Conservation (phyloP, 2,797 vertebrate genomes). For the Cossypha polioptera region DNA sequence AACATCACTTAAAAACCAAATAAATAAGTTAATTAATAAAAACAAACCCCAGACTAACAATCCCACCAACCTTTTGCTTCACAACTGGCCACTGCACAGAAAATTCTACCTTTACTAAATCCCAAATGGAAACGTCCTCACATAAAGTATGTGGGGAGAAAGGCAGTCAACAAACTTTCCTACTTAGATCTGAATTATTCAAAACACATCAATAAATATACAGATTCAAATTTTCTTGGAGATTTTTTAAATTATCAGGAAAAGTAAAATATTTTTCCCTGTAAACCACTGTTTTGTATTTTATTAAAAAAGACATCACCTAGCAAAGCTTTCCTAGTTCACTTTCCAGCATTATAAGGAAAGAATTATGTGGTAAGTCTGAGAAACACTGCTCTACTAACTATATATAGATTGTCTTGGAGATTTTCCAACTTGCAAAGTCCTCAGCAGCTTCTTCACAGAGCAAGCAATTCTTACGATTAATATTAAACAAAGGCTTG, state of each 20-base stretch:
- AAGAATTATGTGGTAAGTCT: not conserved
- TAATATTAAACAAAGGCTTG: not conserved
- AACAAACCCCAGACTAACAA: not conserved
- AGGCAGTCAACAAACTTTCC: not conserved
- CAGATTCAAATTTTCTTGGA: not conserved
- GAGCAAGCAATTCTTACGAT: not conserved
- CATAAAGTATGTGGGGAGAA: not conserved
- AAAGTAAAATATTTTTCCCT: not conserved
- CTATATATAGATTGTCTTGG: constrained; percentile 14
- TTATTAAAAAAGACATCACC: not conserved
- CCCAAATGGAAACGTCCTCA: not conserved
- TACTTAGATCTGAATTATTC: not conserved
- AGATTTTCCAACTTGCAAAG: constrained; percentile 44
- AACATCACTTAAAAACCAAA: not conserved
- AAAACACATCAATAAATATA: not conserved
- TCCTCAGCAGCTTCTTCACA: constrained; percentile 22
- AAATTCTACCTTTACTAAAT: not conserved
- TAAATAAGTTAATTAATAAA: not conserved
- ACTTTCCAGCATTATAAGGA: not conserved
- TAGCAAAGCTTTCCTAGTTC: not conserved
- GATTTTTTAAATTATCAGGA: not conserved
- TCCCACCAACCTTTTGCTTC: not conserved
- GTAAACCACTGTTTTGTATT: not conserved
- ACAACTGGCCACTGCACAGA: not conserved
- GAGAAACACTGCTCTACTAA: not conserved